A percentile compares a stretch with the other conserved stretches of the same genome.
phyloP scores from a whole-genome alignment of 2,888 invertebrate species.

The Abscondita cerata region DNA sequence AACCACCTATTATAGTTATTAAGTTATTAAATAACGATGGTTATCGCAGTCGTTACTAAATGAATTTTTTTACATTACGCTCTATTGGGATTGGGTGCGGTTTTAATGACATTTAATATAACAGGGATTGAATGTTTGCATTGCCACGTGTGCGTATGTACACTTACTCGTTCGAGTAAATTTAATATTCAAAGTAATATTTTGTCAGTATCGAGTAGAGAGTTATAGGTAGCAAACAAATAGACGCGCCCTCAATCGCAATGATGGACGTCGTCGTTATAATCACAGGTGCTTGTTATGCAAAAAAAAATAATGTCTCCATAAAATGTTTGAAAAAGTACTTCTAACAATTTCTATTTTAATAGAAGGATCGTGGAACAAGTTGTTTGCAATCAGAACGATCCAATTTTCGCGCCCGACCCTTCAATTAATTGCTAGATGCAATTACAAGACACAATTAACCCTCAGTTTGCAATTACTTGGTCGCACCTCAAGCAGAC shows the following conservation, averaged over 20 bases:
- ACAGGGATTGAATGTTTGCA: slow-evolving; percentile 23
- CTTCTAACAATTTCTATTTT: neutral
- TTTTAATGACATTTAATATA: slow-evolving; percentile 27
- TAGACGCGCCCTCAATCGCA: slow-evolving; percentile 46
- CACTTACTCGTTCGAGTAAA: slow-evolving; percentile 23
- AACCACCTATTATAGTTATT: slow-evolving; percentile 1
- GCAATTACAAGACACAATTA: slow-evolving; percentile 42
- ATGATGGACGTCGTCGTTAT: slow-evolving; percentile 44
- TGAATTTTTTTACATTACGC: slow-evolving; percentile 12
- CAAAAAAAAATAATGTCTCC: slow-evolving; percentile 14
- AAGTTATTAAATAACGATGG: neutral
- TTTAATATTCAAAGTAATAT: slow-evolving; percentile 41
- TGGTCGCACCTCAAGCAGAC: slow-evolving; percentile 32
- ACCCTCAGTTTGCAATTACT: slow-evolving; percentile 40
- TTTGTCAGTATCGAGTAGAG: slow-evolving; percentile 42
- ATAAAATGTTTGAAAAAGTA: slow-evolving; percentile 14
- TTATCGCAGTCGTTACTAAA: slow-evolving; percentile 3
- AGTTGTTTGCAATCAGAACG: slow-evolving; percentile 39
- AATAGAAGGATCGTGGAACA: slow-evolving; percentile 21
- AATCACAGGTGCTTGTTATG: slow-evolving; percentile 34
- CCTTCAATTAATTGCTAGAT: slow-evolving; percentile 39
- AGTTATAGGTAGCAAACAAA: slow-evolving; percentile 44
- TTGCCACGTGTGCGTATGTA: slow-evolving; percentile 10
- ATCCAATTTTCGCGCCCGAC: slow-evolving; percentile 38
- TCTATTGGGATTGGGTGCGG: slow-evolving; percentile 20